Evolutionary conservation across 2,888 invertebrate species (phyloP).

Genomic region (Thymelicus acteon): DNA sequence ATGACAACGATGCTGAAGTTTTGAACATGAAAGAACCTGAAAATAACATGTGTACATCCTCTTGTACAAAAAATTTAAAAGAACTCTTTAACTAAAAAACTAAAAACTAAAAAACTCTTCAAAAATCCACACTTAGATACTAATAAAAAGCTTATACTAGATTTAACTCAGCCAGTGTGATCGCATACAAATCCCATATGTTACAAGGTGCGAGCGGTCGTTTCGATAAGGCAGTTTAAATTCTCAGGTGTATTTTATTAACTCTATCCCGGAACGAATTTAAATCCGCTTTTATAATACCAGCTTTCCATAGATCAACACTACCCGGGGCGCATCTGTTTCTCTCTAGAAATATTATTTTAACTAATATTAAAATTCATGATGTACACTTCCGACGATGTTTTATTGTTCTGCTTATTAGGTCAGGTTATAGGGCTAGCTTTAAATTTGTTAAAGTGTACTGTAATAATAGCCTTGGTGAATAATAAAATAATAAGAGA

Average conservation of each 20-base stretch:
- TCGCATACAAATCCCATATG: not conserved
- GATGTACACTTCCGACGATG: slow-evolving; percentile 41
- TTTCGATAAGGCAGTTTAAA: not conserved
- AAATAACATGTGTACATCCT: too few species aligned
- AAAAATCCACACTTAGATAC: too few species aligned
- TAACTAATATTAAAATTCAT: slow-evolving; percentile 45
- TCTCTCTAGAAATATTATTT: slow-evolving; percentile 24
- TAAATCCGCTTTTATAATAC: slow-evolving; percentile 29
- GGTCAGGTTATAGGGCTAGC: slow-evolving; percentile 52
- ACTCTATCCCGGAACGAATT: slow-evolving; percentile 30
- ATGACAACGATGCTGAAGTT: too few species aligned
- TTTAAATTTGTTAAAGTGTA: too few species aligned
- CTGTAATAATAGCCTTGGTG: too few species aligned
- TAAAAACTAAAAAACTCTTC: too few species aligned
- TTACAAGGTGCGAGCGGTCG: not conserved
- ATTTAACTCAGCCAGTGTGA: not conserved
- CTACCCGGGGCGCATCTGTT: slow-evolving; percentile 17
- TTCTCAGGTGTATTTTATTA: slow-evolving; percentile 13
- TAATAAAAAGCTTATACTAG: too few species aligned
- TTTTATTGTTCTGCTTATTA: slow-evolving; percentile 43
- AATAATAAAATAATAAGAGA: too few species aligned
- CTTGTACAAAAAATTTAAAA: too few species aligned
- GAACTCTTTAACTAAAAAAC: too few species aligned
- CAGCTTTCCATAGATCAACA: slow-evolving; percentile 26
- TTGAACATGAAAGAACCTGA: too few species aligned